Evolutionary conservation across 2,888 invertebrate genomes (phyloP), one percentile per base, ranked within the genome.

Genomic region (Melanargia galathea): DNA sequence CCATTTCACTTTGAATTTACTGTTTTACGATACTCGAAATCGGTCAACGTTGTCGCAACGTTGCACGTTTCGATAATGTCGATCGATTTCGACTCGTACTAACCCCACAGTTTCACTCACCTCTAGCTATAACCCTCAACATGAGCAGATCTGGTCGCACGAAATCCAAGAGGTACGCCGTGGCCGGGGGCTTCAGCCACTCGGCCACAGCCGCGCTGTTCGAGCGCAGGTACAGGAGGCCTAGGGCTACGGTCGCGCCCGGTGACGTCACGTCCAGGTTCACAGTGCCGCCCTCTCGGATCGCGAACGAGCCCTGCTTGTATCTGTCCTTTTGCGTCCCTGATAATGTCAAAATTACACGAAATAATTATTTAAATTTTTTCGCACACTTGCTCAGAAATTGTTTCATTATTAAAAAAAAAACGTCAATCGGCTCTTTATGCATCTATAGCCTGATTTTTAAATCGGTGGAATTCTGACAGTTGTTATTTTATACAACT

Each of bases 181-280:
- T 98, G 72, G 95, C 94, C 0, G 99, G 98, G 0, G 97, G 96
- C 49, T 94, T 92, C 93, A 99, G 95, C 97, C 98, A 98, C 70
- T 95, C 94, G 3, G 98, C 97, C 1, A 98, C 95, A 2, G 97
- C 96, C 67, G 94, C 93, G 87, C 96, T 97, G 63, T 94, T 94
- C 2, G 96, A 96, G 68, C 95, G 94, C 80, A 98, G 94, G 90
- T 96, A 99, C 93, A 98, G 96, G 74, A 99, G 93, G 0, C 98
- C 99, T 3, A 99, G 91, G 0, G 99, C 99, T 35, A 99, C 90
- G 0, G 98, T 98, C 0, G 99, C 98, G 0, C 98, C 98, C 0
- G 99, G 98, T 0, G 98, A 96, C 1, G 98, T 99, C 55, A 99
- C 97, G 88, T 99, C 98, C 64, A 98, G 94, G 88, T 99, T 99